Base-by-base conservation (phyloP, 2,888 invertebrate genomes). In the Hermodice carunculata region DNA sequence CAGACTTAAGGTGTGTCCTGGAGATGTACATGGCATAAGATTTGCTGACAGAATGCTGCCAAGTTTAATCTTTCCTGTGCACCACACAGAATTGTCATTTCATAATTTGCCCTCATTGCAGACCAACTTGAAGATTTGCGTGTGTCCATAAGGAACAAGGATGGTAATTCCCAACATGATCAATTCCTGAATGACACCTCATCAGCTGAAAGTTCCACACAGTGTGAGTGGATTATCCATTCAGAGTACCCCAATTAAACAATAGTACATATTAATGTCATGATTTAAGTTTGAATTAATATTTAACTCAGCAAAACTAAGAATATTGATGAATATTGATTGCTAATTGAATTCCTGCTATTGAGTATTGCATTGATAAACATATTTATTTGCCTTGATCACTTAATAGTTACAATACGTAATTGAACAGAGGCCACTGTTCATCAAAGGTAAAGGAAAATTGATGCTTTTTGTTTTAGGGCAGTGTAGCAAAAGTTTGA, bases 271-370 rank as follows among this genome's bases (percentile, higher is more conserved):
- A n/a, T n/a, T n/a, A n/a, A n/a, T n/a, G n/a, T n/a, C n/a, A n/a
- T n/a, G n/a, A 29, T 61, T 28, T 28, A n/a, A 28, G 11, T 22
- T 52, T 40, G 54, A 37, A n/a, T 42, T 44, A 19, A n/a, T n/a
- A 22, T 49, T n/a, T 26, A 6, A 49, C 22, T 49, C 5, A 6
- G 4, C 49, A n/a, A 4, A 4, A 24, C 8, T 17, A n/a, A n/a
- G 17, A 5, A 24, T 49, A 4, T 26, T 26, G 26, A 6, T 14
- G 22, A 22, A n/a, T 24, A 28, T 19, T 17, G 17, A 46, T 57
- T 37, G n/a, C 24, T 17, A 49, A 72, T 73, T 57, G 70, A 66
- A 43, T 73, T 71, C 31, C 74, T 74, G 32, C 48, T 58, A 31
- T 19, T 40, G 46, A 22, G 14, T 19, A 19, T 24, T 46, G 22